Base-by-base conservation (phyloP, 1,140 invertebrate genomes). In the Cepaea nemoralis region DNA sequence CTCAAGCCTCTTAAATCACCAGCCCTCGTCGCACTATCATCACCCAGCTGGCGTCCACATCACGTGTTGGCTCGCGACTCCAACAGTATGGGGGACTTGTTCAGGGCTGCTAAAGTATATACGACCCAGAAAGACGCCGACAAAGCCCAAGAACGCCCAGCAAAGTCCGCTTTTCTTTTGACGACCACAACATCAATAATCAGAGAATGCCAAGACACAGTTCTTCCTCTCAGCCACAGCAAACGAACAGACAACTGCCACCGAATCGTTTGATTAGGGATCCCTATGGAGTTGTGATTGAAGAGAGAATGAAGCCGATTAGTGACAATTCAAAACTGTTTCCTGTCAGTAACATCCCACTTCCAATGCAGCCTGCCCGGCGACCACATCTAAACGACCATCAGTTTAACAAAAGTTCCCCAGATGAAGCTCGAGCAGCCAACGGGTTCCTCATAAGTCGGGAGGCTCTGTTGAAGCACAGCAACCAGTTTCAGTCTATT, bases 141-240 rank as follows among this genome's bases (percentile, higher is more conserved):
- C 40, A 71, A 80, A 27, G 24, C 1, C 8, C 33, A 39, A 70
- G 42, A 35, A 37, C 33, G 31, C 27, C 69, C 12, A 40, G 45
- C 24, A 80, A 80, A 73, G 78, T 80, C 35, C 78, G 69, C 10
- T 80, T 80, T 35, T 71, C 78, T 16, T 42, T 79, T 16, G 69
- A 80, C 35, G 78, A 80, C 48, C 55, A 80, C 2, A 59, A n/a
- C 35, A n/a, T 77, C 16, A 8, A 66, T 19, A 27, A 40, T n/a
- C 40, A 35, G 8, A 1, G 35, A 40, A 3, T 39, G 35, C 16
- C 1, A 39, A 71, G 40, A 24, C 40, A 35, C 2, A 35, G 40
- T 1, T 22, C 31, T 42, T 24, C 40, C 10, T 27, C 8, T 39
- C 1, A 40, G 12, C 37, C 10, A 10, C 33, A 24, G 35, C 27